Evolutionary conservation across 2,797 vertebrate species (phyloP), one percentile per base, ranked within the genome.

Genomic region (Melanotaenia parkinsoni): DNA sequence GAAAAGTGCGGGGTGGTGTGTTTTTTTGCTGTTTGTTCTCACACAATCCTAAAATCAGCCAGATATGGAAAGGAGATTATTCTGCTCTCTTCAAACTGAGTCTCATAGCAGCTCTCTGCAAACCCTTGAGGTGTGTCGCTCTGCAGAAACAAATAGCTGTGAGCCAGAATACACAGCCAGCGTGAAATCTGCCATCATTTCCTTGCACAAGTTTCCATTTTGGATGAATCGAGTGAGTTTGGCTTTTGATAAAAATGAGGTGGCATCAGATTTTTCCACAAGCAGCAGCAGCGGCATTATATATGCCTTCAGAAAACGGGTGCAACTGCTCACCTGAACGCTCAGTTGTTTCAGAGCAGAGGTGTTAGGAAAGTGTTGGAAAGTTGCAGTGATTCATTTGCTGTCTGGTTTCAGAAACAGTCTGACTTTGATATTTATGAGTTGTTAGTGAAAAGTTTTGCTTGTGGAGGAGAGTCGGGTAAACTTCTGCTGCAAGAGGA

Each of bases 81-180:
- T 58, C 28, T 10, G 20, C 3, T 35, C n/a, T 61, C 24, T 57
- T 35, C 16, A 35, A 57, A 43, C 51, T 16, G 10, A 9, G 2
- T 47, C 71, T 67, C 53, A 38, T 62, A 85, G 77, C 74, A 22
- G 40, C 30, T 32, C 63, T 77, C 59, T 24, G 58, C 24, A 58
- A 54, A 60, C 68, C 76, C 60, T 35, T 0, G 65, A 82, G 74
- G 67, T 47, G 65, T 69, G 59, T 76, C 3, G 1, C 8, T 67
- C 35, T 63, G 69, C 76, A 67, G 70, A 60, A 65, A 51, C 68
- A 47, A 73, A 69, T 60, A 30, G 28, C 33, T 50, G 26, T 1
- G 43, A 73, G 82, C 78, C 80, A 86, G 83, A 12, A 84, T 1
- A n/a, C 83, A 84, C 82, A 72, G 57, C 65, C 56, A 33, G 67